phyloP scores from a whole-genome alignment of 2,113 vertebrate species.

The Opisthocomus hoazin region DNA sequence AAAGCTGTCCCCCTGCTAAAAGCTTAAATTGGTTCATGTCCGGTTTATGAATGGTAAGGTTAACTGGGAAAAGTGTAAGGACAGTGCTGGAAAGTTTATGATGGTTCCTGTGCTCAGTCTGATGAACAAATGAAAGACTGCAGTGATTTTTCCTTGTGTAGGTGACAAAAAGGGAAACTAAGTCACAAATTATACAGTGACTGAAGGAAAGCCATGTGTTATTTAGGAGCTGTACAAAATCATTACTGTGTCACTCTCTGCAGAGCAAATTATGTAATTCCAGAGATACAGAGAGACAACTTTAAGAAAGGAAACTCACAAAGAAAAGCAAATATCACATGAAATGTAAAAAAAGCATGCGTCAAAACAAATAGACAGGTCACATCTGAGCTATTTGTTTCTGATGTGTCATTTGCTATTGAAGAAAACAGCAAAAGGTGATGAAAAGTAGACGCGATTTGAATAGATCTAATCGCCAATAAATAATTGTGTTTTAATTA shows the following conservation, averaged over 20 bases:
- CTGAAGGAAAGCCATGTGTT: neutral
- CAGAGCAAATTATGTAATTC: neutral
- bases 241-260: too few relatives aligned
- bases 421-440: neutral
- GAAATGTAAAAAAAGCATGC: neutral
- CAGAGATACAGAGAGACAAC: neutral
- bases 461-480: neutral
- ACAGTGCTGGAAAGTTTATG: neutral
- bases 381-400: neutral
- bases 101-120: neutral
- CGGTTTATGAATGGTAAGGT: neutral
- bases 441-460: neutral
- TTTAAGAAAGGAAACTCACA: neutral
- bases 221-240: neutral
- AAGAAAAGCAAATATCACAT: neutral
- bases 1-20: neutral
- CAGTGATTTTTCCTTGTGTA: neutral
- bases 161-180: neutral
- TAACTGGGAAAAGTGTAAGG: neutral
- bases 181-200: neutral
- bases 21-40: neutral
- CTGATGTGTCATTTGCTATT: neutral
- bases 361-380: rapidly evolving
- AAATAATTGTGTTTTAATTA: slow-evolving; percentile 30
- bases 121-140: neutral